Percentiles rank a stretch among this genome's conserved stretches.
phyloP scores from a whole-genome alignment of 2,113 vertebrate genomes.

The Echinops telfairi region DNA sequence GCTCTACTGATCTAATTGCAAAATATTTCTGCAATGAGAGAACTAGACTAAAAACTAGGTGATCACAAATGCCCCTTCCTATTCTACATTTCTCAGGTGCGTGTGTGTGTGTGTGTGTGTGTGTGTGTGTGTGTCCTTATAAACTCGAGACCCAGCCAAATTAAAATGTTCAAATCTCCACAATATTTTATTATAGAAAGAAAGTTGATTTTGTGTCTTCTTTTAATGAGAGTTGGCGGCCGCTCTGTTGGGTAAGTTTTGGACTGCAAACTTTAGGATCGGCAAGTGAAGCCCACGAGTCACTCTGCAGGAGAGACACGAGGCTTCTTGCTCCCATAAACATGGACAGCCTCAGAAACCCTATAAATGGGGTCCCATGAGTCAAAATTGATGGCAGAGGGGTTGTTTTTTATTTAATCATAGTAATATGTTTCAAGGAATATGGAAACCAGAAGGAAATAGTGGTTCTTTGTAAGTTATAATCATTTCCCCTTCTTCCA shows the following conservation, averaged over 20 bases:
- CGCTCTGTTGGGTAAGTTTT: too few relatives aligned
- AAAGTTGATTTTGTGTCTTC: background rate
- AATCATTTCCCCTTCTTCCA: background rate
- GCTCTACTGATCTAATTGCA: slow-evolving; percentile 54
- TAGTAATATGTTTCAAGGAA: too few relatives aligned
- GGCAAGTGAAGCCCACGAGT: too few relatives aligned
- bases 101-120: background rate
- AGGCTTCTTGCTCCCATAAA: too few relatives aligned
- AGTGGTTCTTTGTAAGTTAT: too few relatives aligned
- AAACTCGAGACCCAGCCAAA: slow-evolving; percentile 40
- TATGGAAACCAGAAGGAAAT: too few relatives aligned
- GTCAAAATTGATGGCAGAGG: too few relatives aligned
- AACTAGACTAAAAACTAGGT: background rate
- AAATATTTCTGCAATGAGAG: slow-evolving; percentile 62
- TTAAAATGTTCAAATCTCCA: slow-evolving; percentile 47
- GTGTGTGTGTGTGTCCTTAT: background rate
- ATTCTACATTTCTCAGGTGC: background rate
- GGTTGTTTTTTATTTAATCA: too few relatives aligned
- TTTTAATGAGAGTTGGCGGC: background rate
- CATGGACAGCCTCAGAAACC: too few relatives aligned
- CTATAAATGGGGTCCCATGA: too few relatives aligned
- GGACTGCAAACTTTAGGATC: too few relatives aligned
- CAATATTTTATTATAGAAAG: slow-evolving; percentile 18
- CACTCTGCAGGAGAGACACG: too few relatives aligned
- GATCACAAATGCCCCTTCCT: slow-evolving; percentile 19